Conservation (phyloP, 2,113 vertebrate genomes). For the Scomber scombrus region DNA sequence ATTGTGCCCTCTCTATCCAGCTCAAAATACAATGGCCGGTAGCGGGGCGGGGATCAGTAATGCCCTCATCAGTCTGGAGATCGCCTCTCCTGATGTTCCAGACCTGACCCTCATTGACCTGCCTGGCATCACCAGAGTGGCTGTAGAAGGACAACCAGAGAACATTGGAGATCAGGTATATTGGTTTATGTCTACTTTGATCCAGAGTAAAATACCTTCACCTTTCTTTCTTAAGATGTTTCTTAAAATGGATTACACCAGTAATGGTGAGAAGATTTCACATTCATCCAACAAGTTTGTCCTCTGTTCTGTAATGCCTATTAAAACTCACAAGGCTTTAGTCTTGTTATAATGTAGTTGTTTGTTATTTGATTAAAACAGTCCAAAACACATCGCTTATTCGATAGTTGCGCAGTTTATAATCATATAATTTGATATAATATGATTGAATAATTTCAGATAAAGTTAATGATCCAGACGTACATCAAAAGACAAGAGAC, state of each 20-base stretch:
- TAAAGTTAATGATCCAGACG: slow-evolving; percentile 87
- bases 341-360: no score
- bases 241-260: no score
- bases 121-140: slow-evolving; percentile 92
- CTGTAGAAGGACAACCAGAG: slow-evolving; percentile 88
- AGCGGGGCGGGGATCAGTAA: slow-evolving; percentile 82
- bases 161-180: slow-evolving; percentile 89
- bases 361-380: no score
- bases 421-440: no score
- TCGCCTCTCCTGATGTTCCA: slow-evolving; percentile 87
- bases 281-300: no score
- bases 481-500: slow-evolving; percentile 90
- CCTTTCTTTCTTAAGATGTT: not conserved
- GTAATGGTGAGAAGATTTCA: no score
- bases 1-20: slow-evolving; percentile 69
- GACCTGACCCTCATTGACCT: slow-evolving; percentile 95
- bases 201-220: no score
- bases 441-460: slow-evolving; percentile 79
- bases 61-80: slow-evolving; percentile 89
- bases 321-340: no score
- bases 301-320: no score
- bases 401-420: no score
- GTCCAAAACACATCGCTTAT: no score
- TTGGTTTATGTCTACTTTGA: not conserved
- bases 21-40: slow-evolving; percentile 88